Evolutionary conservation across 1,140 invertebrate genomes (phyloP), one percentile per base, ranked within the genome.

Genomic region (Adelges cooleyi): DNA sequence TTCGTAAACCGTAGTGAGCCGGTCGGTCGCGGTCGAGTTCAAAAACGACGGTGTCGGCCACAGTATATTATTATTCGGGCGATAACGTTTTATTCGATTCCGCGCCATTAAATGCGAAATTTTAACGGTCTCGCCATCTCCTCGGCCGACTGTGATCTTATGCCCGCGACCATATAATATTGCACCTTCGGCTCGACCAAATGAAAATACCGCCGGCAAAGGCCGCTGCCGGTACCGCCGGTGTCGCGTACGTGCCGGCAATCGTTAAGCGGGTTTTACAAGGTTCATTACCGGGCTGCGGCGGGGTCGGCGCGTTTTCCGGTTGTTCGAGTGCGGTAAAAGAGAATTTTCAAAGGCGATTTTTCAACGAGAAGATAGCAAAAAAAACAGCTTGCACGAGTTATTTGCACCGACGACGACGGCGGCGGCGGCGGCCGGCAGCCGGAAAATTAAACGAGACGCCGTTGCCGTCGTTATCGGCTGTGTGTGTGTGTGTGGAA

Each of bases 41-140:
- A n/a, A n/a, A n/a, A n/a, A n/a, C n/a, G n/a, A n/a, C 29, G 29
- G 11, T 33, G 11, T 5, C 11, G 29, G 29, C 29, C 29, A 33
- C 29, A 33, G 5, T n/a, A n/a, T n/a, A n/a, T n/a, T n/a, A n/a
- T n/a, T 50, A 50, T 52, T 33, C 18, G n/a, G 11, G 25, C 23
- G 50, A 25, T 52, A 20, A 17, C 27, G 5, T 46, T 46, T 29
- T 42, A 44, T 54, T 40, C 18, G 38, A 27, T 62, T 62, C 42
- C 56, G 6, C 25, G 56, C 56, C 42, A 62, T 62, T 62, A 62
- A 62, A 48, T 20, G 11, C 42, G 56, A 62, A 62, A 48, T 62
- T 62, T 62, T 46, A 48, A 62, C 38, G 27, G 25, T 18, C 11
- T 33, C 17, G 23, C 22, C 44, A 17, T 25, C 53, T 59, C 54